These are phyloP conservation scores for Clivina fossor DNA, from an alignment of 2,888 invertebrate species.

Conservation along the genomic window DNA sequence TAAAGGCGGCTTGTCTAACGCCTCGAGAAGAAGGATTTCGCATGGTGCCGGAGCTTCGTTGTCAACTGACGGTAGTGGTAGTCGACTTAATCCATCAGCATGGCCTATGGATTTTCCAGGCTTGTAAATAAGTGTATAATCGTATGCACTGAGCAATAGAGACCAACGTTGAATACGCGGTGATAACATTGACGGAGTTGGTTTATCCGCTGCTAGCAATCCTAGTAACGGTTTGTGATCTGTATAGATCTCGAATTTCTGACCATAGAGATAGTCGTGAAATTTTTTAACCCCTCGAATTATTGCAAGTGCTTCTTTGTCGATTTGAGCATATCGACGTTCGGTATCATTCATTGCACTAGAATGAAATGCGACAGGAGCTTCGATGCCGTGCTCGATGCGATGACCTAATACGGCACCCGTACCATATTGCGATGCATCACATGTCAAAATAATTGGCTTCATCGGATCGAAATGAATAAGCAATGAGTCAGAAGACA, in stretches of 20 bases:
- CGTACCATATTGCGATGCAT: constrained; percentile 34
- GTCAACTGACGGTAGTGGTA: constrained; percentile 9
- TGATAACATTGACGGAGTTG: constrained; percentile 26
- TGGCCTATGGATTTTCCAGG: constrained; percentile 19
- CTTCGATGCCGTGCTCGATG: constrained; percentile 15
- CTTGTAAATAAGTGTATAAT: constrained; percentile 22
- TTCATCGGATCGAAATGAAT: constrained; percentile 35
- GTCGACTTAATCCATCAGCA: constrained; percentile 28
- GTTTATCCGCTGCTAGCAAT: constrained; percentile 28
- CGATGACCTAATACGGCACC: constrained; percentile 21
- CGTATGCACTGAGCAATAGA: constrained; percentile 20
- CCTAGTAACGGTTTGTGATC: constrained; percentile 35
- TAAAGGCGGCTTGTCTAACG: neutral
- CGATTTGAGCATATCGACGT: constrained; percentile 35
- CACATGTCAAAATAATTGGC: constrained; percentile 28
- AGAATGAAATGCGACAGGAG: constrained; percentile 30
- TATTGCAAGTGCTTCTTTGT: constrained; percentile 35
- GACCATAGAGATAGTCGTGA: constrained; percentile 37
- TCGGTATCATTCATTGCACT: constrained; percentile 26
- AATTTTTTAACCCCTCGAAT: constrained; percentile 35
- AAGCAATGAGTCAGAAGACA: constrained; percentile 14
- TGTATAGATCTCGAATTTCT: constrained; percentile 27
- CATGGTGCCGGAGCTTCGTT: constrained; percentile 8
- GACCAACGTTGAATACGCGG: constrained; percentile 24
- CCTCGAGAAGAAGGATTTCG: constrained; percentile 3